Evolutionary conservation across 2,113 vertebrate genomes (phyloP), one percentile per base, ranked within the genome.

Genomic region (Myotis brandtii): DNA sequence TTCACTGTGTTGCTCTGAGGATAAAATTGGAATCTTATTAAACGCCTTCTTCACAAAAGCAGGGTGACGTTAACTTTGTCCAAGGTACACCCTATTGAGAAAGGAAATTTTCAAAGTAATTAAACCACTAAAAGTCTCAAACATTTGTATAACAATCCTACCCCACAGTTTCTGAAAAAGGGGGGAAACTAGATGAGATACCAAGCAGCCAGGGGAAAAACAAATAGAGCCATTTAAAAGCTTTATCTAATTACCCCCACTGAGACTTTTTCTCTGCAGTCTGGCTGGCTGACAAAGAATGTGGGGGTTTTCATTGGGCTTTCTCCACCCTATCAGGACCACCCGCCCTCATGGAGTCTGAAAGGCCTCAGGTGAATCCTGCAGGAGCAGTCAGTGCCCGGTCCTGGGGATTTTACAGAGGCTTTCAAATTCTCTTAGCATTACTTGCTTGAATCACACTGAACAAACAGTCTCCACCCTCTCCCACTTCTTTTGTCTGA

Each of bases 381-480:
- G 85, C 95, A 96, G 94, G 84, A 98, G 97, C 97, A 97, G 98
- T 97, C 95, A 97, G 97, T 48, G 40, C 94, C 32, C 72, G 21
- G 93, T 40, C 97, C 96, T 93, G 96, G 0, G 91, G 97, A 98
- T 97, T 98, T 97, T 83, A 94, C 97, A 86, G 96, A 98, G 95
- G 97, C 83, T 98, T 98, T 99, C 97, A 96, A 97, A 98, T 97
- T 98, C 98, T 97, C 97, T 95, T 50, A 95, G 98, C 98, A 97
- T 97, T 97, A 98, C 98, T 97, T 94, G 97, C 98, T 97, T 98
- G 98, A 99, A 98, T 98, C 98, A 98, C 97, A 97, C 98, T 98
- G 98, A 99, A 98, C 98, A 99, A 99, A 99, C 98, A 99, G 97
- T 98, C 98, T 98, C 99, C 98, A 99, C 99, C 99, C 98, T 98